phyloP scores from a whole-genome alignment of 2,113 vertebrate species.

The Tachuris rubrigastra region DNA sequence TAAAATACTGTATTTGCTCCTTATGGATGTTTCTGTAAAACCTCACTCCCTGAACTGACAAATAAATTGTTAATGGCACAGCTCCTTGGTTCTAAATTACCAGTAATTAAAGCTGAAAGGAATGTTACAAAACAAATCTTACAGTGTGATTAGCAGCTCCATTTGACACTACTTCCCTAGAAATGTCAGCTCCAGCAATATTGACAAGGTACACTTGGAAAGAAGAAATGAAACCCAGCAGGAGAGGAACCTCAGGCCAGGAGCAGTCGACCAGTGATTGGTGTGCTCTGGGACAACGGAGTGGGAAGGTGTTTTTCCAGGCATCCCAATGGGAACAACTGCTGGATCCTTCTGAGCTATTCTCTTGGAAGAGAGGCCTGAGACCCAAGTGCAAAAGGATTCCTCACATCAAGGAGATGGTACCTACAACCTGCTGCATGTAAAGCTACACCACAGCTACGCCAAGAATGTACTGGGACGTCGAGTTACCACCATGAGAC shows the following conservation, averaged over 20 bases:
- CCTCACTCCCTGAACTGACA: conserved; percentile 6
- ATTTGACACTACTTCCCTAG: background rate
- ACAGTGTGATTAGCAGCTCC: background rate
- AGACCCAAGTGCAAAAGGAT: fast-evolving
- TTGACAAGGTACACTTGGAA: background rate
- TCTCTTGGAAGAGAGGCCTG: background rate
- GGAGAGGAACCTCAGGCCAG: fast-evolving
- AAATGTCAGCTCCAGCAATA: background rate
- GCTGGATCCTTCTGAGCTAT: fast-evolving
- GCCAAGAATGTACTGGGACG: fast-evolving
- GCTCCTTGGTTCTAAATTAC: conserved; percentile 43
- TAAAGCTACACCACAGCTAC: background rate
- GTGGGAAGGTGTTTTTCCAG: fast-evolving
- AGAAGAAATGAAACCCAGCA: background rate
- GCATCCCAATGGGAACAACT: fast-evolving
- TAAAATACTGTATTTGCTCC: background rate
- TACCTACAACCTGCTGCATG: fast-evolving
- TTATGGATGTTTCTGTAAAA: background rate
- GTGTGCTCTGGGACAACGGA: background rate
- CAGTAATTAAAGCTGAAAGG: conserved; percentile 55
- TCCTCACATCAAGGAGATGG: fast-evolving
- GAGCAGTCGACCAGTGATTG: fast-evolving
- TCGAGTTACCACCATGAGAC: fast-evolving
- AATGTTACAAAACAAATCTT: conserved; percentile 53
- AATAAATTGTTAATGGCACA: background rate